Percentiles rank a stretch among this genome's conserved stretches.
Conservation (phyloP, 1,140 invertebrate genomes). For the Neodiprion lecontei region DNA sequence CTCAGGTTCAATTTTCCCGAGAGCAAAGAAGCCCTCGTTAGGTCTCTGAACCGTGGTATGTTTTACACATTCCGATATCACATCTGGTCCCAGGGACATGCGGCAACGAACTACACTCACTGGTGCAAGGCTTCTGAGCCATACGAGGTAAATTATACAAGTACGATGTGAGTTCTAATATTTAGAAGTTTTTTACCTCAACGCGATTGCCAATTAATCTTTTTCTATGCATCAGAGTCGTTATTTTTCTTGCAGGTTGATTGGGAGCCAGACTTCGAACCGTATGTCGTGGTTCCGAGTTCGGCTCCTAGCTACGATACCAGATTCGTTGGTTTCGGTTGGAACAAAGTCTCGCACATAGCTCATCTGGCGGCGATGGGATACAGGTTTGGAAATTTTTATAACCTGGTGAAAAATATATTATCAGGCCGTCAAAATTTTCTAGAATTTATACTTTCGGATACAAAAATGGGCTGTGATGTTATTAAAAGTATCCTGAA, state of each 20-base stretch:
- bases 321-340: conserved; percentile 93
- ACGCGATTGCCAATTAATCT: background rate
- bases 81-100: conserved; percentile 85
- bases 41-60: conserved; percentile 76
- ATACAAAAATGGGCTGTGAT: too few species aligned
- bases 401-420: too few species aligned
- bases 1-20: conserved; percentile 74
- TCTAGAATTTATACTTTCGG: too few species aligned
- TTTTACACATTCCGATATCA: conserved; percentile 85
- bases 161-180: conserved; percentile 12
- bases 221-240: conserved; percentile 15
- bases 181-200: conserved; percentile 18
- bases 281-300: conserved; percentile 85
- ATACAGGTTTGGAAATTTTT: conserved; percentile 69
- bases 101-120: conserved; percentile 84
- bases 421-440: too few species aligned
- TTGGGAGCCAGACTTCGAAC: conserved; percentile 93
- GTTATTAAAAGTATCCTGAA: too few species aligned
- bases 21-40: conserved; percentile 80
- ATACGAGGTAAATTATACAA: conserved; percentile 70
- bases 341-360: conserved; percentile 95
- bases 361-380: conserved; percentile 87
- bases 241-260: conserved; percentile 67
- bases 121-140: conserved; percentile 83
- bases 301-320: conserved; percentile 85